Base-by-base conservation (phyloP, 2,113 vertebrate species). In the Chrysemys picta region DNA sequence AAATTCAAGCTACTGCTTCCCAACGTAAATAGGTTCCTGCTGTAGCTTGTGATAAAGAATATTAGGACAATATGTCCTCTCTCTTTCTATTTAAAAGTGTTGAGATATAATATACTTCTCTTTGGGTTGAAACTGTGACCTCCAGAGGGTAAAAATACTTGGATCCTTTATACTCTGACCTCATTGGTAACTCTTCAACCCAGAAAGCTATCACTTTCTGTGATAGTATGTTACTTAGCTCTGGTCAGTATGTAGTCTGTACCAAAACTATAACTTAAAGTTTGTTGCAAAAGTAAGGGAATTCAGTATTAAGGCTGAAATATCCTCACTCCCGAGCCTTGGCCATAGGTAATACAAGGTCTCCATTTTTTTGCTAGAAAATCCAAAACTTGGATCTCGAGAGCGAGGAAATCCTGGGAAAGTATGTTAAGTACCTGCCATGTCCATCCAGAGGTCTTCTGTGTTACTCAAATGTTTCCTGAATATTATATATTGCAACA, bases 291-390 rank as follows among this genome's bases (percentile, higher is more conserved):
- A 56, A 65, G 52, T 8, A 35, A 89, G 9, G 7, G 35, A 54
- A 88, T n/a, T 49, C 19, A 19, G 8, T 93, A 35, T 27, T 80
- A 21, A 87, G 35, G 38, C 50, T 89, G 21, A 93, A 92, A 75
- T 22, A 29, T 49, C 52, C 86, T 86, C 24, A 29, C 7, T 14
- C 10, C 17, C 29, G 42, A 1, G 29, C 29, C 81, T 14, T 47
- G 79, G 29, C 52, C 78, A 45, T 27, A 78, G 42, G 11, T 78
- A 38, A 0, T 17, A 38, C 6, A 29, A 29, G 5, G 2, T 1
- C 84, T 89, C 38, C 7, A 11, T 62, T 27, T 31, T 6, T 89
- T 93, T 92, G 29, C 52, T 72, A 88, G 75, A 56, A 95, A 93
- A 89, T 13, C 29, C 3, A 45, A 93, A 4, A 31, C 4, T 25